Percentiles rank a stretch among this genome's conserved stretches.
These are phyloP conservation scores for Engraulis encrasicolus DNA, from an alignment of 2,113 vertebrate genomes.

Conservation along the genomic window DNA sequence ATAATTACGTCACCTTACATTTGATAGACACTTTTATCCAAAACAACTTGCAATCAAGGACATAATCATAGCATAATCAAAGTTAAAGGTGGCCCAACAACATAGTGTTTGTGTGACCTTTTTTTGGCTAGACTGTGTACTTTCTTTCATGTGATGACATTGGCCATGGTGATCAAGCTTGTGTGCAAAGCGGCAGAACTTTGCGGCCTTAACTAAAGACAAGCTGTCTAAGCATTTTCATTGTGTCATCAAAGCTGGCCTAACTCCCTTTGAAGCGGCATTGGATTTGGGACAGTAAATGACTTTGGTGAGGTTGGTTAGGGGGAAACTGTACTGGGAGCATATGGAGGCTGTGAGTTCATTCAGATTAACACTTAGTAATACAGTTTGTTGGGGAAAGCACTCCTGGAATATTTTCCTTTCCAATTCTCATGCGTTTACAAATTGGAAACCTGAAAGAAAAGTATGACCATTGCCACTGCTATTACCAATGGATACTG, in stretches of 20 bases:
- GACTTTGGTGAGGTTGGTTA: constrained; percentile 39
- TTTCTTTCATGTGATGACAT: not conserved
- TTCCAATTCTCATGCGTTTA: not conserved
- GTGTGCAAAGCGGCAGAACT: constrained; percentile 65
- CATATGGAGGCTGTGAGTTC: constrained; percentile 47
- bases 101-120: not conserved
- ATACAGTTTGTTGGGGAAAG: not conserved
- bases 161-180: constrained; percentile 9
- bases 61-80: too few species aligned
- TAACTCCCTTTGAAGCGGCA: constrained; percentile 63
- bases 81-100: too few species aligned
- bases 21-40: too few species aligned
- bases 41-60: too few species aligned
- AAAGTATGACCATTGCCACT: not conserved
- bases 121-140: too few species aligned
- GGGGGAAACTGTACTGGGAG: constrained; percentile 30
- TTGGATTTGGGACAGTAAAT: constrained; percentile 56
- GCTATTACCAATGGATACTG: not conserved
- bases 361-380: constrained; percentile 32
- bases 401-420: not conserved
- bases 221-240: constrained; percentile 68
- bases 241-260: constrained; percentile 69
- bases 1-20: too few species aligned
- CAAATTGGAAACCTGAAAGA: not conserved
- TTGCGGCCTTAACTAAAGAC: constrained; percentile 37